Percentiles rank a stretch among this genome's conserved stretches.
phyloP scores from a whole-genome alignment of 2,888 invertebrate species.

The Volucella zonaria region DNA sequence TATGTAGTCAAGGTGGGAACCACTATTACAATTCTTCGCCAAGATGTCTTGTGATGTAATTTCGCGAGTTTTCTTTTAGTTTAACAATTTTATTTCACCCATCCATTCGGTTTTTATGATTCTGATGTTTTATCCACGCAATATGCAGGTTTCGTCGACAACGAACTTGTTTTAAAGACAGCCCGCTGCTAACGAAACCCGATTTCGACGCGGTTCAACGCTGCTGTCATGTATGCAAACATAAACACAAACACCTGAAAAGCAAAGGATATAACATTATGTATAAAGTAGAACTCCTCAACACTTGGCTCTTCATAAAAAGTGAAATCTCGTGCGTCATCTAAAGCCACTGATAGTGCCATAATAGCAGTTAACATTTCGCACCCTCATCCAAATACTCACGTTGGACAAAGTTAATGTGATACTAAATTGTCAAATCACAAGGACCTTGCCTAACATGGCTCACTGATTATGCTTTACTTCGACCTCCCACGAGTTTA shows the following conservation, averaged over 20 bases:
- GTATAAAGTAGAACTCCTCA: constrained; percentile 4
- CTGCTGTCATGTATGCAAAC: background rate
- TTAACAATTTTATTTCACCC: background rate
- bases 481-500: background rate
- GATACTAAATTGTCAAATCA: constrained; percentile 69
- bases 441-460: constrained; percentile 58
- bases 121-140: constrained; percentile 84
- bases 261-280: constrained; percentile 36
- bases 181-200: constrained; percentile 94
- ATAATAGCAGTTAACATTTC: constrained; percentile 71
- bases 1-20: too few species aligned
- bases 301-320: constrained; percentile 21
- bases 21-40: too few species aligned
- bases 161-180: constrained; percentile 91
- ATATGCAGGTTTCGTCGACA: constrained; percentile 98
- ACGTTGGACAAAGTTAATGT: constrained; percentile 61
- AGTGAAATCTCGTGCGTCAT: constrained; percentile 24
- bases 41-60: too few species aligned
- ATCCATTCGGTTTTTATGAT: background rate
- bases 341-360: constrained; percentile 52
- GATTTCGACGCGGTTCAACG: constrained; percentile 87
- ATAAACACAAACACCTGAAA: constrained; percentile 12
- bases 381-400: constrained; percentile 48
- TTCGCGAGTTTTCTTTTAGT: background rate
- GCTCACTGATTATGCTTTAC: background rate